Evolutionary conservation across 2,888 invertebrate genomes (phyloP), one percentile per base, ranked within the genome.

Genomic region (Drosophila infuscata): DNA sequence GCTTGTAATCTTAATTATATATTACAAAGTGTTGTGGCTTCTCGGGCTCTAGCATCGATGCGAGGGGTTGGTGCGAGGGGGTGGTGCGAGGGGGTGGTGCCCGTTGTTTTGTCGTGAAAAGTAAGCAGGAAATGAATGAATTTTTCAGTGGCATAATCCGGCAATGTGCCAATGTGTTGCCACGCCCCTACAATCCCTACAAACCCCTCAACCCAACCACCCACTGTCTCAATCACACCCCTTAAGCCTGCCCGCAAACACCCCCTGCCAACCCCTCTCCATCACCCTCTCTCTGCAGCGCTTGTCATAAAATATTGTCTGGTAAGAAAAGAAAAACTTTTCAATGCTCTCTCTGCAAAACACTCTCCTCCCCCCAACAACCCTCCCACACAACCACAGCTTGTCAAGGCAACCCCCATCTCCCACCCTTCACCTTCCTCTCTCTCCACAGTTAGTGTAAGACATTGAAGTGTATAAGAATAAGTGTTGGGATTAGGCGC

Each of bases 281-380:
- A n/a, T n/a, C 60, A 8, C 52, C 25, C 25, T 25, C 25, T 25
- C 25, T 25, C 25, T 25, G 35, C 32, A 67, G 74, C 81, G 79
- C 81, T 88, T 86, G 88, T 88, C 88, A 88, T 88, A 88, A 88
- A 89, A 88, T 88, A 88, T 88, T 89, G 90, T 89, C 90, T 88
- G 90, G 90, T 76, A 73, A 78, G 83, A 77, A 81, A 88, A 89
- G 88, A 88, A 88, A 86, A 87, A 89, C 83, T 87, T 87, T 89
- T 81, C 81, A 85, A 85, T 87, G 85, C 76, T 66, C 72, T 51
- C 46, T 25, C 46, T 15, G 46, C 15, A 25, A 4, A 25, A 20
- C 15, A 2, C 43, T 11, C 43, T 5, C 48, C 52, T 56, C 15
- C 36, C 54, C 59, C 33, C 4, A 8, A 25, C 2, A 25, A 25